Base-by-base conservation (phyloP, 2,797 vertebrate genomes). In the Hyperoplus immaculatus region DNA sequence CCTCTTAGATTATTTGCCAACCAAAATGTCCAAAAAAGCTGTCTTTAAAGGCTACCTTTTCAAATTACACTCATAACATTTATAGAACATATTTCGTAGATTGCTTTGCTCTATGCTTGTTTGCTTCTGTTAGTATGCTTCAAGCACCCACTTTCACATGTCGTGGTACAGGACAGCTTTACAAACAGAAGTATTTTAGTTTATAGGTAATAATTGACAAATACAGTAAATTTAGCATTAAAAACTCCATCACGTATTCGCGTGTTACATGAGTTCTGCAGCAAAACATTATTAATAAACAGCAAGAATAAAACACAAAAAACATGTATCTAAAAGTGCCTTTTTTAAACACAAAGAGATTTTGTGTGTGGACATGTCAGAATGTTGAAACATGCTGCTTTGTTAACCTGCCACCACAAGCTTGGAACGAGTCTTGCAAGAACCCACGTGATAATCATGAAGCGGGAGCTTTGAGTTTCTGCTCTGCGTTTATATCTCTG, bases 1-100 rank as follows among this genome's bases (percentile, higher is more conserved):
- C 41, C 41, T 72, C 69, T 36, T 6, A 42, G 45, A 71, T 54
- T 72, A n/a, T 43, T 65, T 69, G 39, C 15, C 3, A 43, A 18
- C 9, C n/a, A 11, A 46, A 68, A 8, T 54, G 49, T 75, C 18
- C 54, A 21, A 21, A 39, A 7, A 42, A 11, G 0, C 8, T 15
- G 3, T 47, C 54, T 61, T 62, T 3, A 69, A 58, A 73, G 38
- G 18, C 3, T 4, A 18, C 6, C 42, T 59, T 18, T 61, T 45
- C 57, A 1, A 41, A 38, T 55, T 29, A 29, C 12, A 55, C 8
- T 55, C 54, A 47, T 47, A 47, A 14, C 13, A 4, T 47, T 29
- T 29, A 29, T 29, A 29, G 29, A 29, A 29, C 29, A 29, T 29
- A 29, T 29, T 29, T 29, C 29, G 3, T 29, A 29, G 29, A 29